A percentile compares a stretch with the other conserved stretches of the same genome.
These are phyloP conservation scores for Phalanger gymnotis DNA, from an alignment of 2,797 vertebrate genomes.

Conservation along the genomic window DNA sequence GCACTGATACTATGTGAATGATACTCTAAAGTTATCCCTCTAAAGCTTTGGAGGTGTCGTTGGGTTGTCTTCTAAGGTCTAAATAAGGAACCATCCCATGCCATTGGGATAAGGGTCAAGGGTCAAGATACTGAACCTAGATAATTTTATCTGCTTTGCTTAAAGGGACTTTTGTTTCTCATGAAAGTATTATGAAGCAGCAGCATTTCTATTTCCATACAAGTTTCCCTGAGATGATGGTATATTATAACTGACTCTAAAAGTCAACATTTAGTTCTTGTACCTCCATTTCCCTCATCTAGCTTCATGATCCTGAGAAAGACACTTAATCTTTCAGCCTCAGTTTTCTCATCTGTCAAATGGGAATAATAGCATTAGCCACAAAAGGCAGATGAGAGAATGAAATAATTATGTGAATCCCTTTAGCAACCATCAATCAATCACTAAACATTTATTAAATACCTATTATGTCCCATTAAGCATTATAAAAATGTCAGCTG, in stretches of 20 bases:
- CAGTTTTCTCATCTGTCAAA: not conserved
- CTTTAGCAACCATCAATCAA: not conserved
- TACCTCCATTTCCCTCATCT: not conserved
- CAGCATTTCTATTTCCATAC: not conserved
- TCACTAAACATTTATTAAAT: not conserved
- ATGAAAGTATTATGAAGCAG: not conserved
- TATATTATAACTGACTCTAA: not conserved
- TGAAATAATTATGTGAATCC: not conserved
- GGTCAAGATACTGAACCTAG: not conserved
- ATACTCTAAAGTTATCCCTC: not conserved
- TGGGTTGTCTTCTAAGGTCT: not conserved
- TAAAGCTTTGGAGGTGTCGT: not conserved
- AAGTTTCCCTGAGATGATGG: too few species aligned
- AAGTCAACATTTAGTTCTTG: not conserved
- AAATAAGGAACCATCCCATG: not conserved
- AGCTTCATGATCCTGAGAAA: not conserved
- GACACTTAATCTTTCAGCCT: not conserved
- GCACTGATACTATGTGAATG: not conserved
- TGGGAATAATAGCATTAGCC: not conserved
- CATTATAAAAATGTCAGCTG: not conserved
- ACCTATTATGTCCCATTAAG: not conserved
- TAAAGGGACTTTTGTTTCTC: not conserved
- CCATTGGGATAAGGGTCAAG: not conserved
- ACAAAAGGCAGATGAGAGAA: not conserved
- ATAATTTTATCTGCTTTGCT: not conserved